These are phyloP conservation scores for Harpagoxenus sublaevis DNA, from an alignment of 2,888 invertebrate genomes.

Conservation along the genomic window DNA sequence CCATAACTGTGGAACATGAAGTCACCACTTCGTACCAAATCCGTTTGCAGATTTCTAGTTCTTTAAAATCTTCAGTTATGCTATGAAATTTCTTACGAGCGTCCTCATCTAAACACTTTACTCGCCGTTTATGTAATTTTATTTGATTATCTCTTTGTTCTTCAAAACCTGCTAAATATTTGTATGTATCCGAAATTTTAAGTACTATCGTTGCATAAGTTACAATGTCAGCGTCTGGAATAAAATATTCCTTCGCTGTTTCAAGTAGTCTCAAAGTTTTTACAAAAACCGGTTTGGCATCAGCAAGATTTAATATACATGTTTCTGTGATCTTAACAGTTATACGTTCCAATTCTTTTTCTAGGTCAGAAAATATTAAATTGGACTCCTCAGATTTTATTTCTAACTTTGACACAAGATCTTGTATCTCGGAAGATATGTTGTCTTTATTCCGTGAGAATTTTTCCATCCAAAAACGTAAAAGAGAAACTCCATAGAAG, in stretches of 20 bases:
- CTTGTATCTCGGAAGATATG: not conserved
- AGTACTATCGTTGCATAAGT: not conserved
- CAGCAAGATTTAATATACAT: not conserved
- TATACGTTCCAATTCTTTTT: not conserved
- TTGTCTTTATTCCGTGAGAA: not conserved
- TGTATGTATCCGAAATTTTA: not conserved
- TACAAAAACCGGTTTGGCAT: conserved; percentile 11
- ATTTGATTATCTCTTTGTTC: not conserved
- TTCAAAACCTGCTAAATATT: conserved; percentile 1
- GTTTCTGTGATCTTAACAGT: not conserved
- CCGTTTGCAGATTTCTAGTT: not conserved
- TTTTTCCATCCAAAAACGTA: not conserved
- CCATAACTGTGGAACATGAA: not conserved
- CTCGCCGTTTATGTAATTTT: conserved; percentile 15
- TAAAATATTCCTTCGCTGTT: not conserved
- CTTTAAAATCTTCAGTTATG: not conserved
- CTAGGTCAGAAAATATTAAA: not conserved
- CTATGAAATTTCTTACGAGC: not conserved
- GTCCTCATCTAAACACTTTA: not conserved
- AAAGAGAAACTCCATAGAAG: not conserved
- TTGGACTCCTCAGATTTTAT: too few relatives aligned
- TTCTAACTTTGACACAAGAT: not conserved
- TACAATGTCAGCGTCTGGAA: not conserved
- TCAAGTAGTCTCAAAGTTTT: not conserved
- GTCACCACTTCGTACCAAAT: not conserved